These are phyloP conservation scores for Euglossa dilemma DNA, from an alignment of 1,140 invertebrate genomes.

Conservation along the genomic window DNA sequence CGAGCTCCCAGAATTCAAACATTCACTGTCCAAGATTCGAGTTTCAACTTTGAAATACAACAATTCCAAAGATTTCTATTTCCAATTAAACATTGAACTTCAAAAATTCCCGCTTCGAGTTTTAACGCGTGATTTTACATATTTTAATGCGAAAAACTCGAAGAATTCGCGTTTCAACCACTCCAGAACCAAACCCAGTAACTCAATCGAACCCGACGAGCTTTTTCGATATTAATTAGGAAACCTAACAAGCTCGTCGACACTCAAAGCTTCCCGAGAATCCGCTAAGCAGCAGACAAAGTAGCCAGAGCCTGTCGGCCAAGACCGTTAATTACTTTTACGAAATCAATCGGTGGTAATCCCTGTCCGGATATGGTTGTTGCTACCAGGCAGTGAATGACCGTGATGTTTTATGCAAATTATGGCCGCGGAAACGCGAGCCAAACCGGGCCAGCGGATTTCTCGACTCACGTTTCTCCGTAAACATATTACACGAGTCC, in stretches of 20 bases:
- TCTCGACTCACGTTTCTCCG: conserved; percentile 46
- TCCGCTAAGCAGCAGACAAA: not conserved
- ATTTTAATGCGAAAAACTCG: no score
- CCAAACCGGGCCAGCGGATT: conserved; percentile 37
- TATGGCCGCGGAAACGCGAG: conserved; percentile 41
- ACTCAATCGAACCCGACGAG: not conserved
- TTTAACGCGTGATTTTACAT: no score
- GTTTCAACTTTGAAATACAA: no score
- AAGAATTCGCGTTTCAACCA: no score
- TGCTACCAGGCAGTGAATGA: conserved; percentile 65
- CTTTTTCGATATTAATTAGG: not conserved
- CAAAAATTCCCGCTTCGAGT: no score
- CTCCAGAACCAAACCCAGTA: no score
- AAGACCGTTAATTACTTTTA: not conserved
- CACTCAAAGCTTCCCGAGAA: not conserved
- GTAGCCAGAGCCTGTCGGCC: not conserved
- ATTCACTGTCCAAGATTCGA: no score
- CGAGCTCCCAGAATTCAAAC: no score
- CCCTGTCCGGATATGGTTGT: conserved; percentile 17
- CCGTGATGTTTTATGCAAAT: conserved; percentile 78
- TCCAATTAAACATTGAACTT: no score
- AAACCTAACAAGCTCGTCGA: not conserved
- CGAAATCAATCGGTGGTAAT: conserved; percentile 8
- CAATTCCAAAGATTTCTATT: no score
- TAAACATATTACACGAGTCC: conserved; percentile 52